phyloP scores from a whole-genome alignment of 2,797 vertebrate species.

The Bryconaethiops microstoma region DNA sequence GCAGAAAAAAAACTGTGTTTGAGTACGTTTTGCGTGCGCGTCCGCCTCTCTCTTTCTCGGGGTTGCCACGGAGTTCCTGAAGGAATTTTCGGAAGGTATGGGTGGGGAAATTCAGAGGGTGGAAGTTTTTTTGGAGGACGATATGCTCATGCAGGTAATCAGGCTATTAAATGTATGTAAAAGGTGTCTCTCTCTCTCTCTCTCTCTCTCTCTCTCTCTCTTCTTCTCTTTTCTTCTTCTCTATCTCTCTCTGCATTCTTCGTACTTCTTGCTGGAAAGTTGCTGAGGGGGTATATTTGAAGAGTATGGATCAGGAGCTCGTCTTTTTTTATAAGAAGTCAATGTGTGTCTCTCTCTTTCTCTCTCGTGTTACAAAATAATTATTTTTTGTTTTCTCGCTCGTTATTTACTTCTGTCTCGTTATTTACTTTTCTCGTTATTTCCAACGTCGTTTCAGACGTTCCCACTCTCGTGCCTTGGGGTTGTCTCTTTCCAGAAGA shows the following conservation, averaged over 20 bases:
- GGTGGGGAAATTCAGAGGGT: too few species aligned
- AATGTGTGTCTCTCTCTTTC: constrained; percentile 36
- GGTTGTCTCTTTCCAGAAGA: background rate
- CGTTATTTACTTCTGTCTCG: constrained; percentile 39
- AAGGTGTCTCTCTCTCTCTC: background rate
- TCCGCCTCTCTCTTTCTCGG: constrained; percentile 1
- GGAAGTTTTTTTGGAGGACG: too few species aligned
- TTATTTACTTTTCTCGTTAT: background rate
- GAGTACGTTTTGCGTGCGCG: background rate
- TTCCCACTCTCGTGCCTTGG: background rate
- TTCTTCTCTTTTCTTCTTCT: background rate
- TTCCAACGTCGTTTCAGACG: background rate
- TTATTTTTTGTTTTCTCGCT: background rate
- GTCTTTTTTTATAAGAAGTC: too few species aligned
- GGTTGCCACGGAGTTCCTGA: too few species aligned
- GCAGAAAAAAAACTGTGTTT: constrained; percentile 47
- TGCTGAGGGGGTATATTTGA: too few species aligned
- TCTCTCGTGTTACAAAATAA: constrained; percentile 52
- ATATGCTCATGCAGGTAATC: background rate
- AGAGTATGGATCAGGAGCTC: too few species aligned
- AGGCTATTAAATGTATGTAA: too few species aligned
- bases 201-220: background rate
- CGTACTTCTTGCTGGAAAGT: too few species aligned
- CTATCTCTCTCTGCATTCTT: background rate
- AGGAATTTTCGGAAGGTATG: too few species aligned